Percentiles rank a stretch among this genome's conserved stretches.
phyloP scores from a whole-genome alignment of 2,113 vertebrate species.

The Ornithorhynchus anatinus region DNA sequence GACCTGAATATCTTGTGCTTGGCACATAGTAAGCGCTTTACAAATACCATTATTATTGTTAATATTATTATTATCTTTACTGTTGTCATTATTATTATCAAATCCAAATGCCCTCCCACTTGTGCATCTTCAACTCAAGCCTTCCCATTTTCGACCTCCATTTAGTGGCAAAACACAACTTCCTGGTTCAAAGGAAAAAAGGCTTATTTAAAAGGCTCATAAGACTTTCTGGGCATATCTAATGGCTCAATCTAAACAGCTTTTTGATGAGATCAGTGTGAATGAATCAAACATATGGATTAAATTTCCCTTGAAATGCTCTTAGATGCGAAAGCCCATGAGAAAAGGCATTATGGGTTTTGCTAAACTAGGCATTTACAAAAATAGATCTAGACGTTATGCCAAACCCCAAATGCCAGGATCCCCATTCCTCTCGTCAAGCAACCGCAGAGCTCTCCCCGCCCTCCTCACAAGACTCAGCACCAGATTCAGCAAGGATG shows the following conservation, averaged over 20 bases:
- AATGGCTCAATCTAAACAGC: conserved; percentile 42
- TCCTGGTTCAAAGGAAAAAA: conserved; percentile 46
- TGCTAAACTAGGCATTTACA: conserved; percentile 18
- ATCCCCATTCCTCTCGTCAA: not conserved
- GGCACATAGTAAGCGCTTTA: too few relatives aligned
- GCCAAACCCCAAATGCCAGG: conserved; percentile 15
- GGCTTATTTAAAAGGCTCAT: too few relatives aligned
- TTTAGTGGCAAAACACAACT: conserved; percentile 33
- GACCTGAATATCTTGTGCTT: too few relatives aligned
- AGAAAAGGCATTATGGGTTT: conserved; percentile 40
- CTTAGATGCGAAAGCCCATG: conserved; percentile 12
- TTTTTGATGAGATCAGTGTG: conserved; percentile 30
- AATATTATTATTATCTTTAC: too few relatives aligned
- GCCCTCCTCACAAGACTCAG: too few relatives aligned
- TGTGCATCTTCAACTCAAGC: conserved; percentile 43
- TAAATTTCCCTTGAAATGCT: conserved; percentile 43
- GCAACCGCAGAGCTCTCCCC: too few relatives aligned
- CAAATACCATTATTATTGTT: too few relatives aligned
- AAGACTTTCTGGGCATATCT: too few relatives aligned
- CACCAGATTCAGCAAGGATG: too few relatives aligned
- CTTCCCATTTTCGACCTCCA: conserved; percentile 34
- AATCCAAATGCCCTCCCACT: conserved; percentile 13
- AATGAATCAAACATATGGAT: conserved; percentile 30
- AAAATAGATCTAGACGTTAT: conserved; percentile 28
- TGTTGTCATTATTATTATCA: too few relatives aligned